These are phyloP conservation scores for Chrysolina oricalcia DNA, from an alignment of 2,888 invertebrate genomes.

Conservation along the genomic window DNA sequence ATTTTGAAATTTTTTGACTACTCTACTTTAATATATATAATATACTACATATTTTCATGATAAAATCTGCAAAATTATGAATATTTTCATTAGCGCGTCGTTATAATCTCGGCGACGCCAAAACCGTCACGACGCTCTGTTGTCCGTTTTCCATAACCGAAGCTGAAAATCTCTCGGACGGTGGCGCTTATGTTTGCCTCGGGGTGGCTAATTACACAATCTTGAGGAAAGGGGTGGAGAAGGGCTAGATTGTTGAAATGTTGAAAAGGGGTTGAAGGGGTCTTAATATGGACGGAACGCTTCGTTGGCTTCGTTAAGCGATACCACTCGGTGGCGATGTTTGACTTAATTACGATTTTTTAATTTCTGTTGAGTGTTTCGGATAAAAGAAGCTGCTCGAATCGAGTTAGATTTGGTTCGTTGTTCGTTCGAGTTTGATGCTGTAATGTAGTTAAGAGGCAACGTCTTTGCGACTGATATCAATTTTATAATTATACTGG, in stretches of 20 bases:
- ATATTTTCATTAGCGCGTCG: constrained; percentile 55
- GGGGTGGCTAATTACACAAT: constrained; percentile 67
- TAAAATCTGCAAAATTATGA: no score
- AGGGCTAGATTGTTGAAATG: neutral
- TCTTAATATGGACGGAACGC: constrained; percentile 65
- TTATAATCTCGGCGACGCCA: constrained; percentile 45
- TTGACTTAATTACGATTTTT: constrained; percentile 63
- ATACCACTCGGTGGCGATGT: constrained; percentile 59
- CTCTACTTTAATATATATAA: no score
- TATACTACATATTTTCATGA: no score
- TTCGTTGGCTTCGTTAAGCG: constrained; percentile 62
- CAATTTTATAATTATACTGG: neutral
- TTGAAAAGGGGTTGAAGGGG: constrained; percentile 44
- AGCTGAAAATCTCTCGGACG: constrained; percentile 54
- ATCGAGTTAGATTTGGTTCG: constrained; percentile 33
- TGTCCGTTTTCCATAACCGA: constrained; percentile 1
- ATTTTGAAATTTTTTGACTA: no score
- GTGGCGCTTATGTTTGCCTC: constrained; percentile 63
- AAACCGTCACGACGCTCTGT: neutral
- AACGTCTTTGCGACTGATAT: constrained; percentile 5
- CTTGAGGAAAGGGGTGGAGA: constrained; percentile 62
- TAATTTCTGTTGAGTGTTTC: constrained; percentile 31
- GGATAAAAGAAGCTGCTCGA: constrained; percentile 41
- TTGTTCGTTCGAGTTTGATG: constrained; percentile 8
- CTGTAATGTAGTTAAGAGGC: neutral